These are phyloP conservation scores for Lamproptera curius DNA, from an alignment of 2,888 invertebrate genomes.

Conservation along the genomic window DNA sequence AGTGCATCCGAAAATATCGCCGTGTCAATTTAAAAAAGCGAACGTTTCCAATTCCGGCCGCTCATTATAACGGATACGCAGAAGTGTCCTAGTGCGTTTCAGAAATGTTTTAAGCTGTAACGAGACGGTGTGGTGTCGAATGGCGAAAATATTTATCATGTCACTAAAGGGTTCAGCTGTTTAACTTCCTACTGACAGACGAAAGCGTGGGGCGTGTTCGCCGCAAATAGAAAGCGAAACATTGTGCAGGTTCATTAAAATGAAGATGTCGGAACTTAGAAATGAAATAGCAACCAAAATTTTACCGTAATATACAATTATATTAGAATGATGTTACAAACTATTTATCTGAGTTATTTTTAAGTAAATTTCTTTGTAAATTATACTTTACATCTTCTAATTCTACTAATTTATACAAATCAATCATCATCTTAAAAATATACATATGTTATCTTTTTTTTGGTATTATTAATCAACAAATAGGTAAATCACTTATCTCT, in stretches of 20 bases:
- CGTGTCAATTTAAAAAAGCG: conserved; percentile 45
- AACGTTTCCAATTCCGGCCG: conserved; percentile 46
- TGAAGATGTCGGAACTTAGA: too few relatives aligned
- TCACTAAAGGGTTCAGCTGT: conserved; percentile 54
- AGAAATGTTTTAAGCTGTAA: conserved; percentile 31
- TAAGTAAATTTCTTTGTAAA: background rate
- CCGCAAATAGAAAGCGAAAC: conserved; percentile 19
- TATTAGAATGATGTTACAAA: too few relatives aligned
- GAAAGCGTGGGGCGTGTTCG: conserved; percentile 29
- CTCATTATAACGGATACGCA: conserved; percentile 52
- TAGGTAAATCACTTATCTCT: background rate
- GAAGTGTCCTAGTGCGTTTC: conserved; percentile 32
- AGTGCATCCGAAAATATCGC: conserved; percentile 24
- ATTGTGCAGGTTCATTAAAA: too few relatives aligned
- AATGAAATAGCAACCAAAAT: too few relatives aligned
- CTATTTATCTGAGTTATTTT: background rate
- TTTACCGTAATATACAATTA: too few relatives aligned
- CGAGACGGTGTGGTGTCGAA: conserved; percentile 46
- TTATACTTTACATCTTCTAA: too few relatives aligned
- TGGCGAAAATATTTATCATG: conserved; percentile 63
- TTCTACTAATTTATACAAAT: too few relatives aligned
- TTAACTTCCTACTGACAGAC: conserved; percentile 37
- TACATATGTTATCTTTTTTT: background rate
- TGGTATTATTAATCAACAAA: background rate
- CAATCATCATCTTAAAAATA: background rate